Conservation (phyloP, 2,797 vertebrate species). For the Pagetopsis macropterus region DNA sequence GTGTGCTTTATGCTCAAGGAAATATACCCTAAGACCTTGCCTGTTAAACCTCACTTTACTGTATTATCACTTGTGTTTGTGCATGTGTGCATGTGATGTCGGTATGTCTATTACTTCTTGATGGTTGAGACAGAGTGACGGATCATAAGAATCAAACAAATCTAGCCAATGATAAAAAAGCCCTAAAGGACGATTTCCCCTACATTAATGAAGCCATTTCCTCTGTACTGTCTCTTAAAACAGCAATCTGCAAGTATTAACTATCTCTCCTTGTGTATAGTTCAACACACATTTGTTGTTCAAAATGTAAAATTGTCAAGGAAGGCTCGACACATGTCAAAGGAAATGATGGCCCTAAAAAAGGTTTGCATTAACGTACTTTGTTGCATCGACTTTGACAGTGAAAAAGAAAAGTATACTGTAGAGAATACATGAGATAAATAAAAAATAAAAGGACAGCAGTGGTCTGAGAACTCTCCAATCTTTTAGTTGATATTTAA, state of each 20-base stretch:
- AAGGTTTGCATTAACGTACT: no score
- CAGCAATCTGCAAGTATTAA: no score
- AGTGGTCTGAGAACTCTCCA: constrained; percentile 34
- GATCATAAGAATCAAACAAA: constrained; percentile 28
- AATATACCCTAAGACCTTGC: constrained; percentile 60
- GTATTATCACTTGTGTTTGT: constrained; percentile 38
- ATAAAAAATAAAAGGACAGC: constrained; percentile 57
- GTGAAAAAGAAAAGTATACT: background rate
- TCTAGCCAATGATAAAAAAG: constrained; percentile 31
- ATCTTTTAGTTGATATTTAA: constrained; percentile 57
- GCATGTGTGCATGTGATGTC: constrained; percentile 32
- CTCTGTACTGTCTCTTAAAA: constrained; percentile 37
- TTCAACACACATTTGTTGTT: no score
- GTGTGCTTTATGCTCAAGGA: constrained; percentile 63
- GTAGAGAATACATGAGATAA: constrained; percentile 22
- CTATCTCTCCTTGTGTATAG: no score
- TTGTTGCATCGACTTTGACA: no score
- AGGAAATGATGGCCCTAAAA: no score
- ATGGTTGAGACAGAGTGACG: constrained; percentile 29
- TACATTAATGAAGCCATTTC: constrained; percentile 43
- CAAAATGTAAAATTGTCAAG: no score
- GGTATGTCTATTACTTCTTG: constrained; percentile 37
- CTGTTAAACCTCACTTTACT: constrained; percentile 64
- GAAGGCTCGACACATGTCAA: no score
- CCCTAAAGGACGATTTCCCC: constrained; percentile 44